phyloP scores from a whole-genome alignment of 2,888 invertebrate species.

The Myopa testacea region DNA sequence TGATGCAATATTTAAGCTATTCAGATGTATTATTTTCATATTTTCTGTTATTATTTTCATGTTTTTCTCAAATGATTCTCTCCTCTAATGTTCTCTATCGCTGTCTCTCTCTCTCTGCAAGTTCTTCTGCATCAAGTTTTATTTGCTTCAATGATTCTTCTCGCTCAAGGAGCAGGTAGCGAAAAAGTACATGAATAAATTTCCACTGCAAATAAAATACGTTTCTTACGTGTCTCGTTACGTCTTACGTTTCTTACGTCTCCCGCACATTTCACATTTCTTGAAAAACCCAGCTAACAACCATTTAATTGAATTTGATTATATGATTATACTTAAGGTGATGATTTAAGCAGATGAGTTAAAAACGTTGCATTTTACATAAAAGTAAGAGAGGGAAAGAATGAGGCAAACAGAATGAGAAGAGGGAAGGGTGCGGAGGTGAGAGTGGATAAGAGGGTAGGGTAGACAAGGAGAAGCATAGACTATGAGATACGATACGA shows the following conservation, averaged over 20 bases:
- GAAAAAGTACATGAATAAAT: conserved; percentile 32
- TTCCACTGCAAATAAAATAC: conserved; percentile 29
- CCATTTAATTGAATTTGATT: conserved; percentile 48
- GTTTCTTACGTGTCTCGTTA: conserved; percentile 25
- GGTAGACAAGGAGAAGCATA: too few relatives aligned
- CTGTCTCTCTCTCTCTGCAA: too few relatives aligned
- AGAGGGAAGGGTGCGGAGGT: neutral
- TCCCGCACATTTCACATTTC: conserved; percentile 6
- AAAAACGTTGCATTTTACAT: neutral
- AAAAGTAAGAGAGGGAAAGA: neutral
- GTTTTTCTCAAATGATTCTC: too few relatives aligned
- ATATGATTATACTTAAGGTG: conserved; percentile 45
- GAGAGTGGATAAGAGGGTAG: too few relatives aligned
- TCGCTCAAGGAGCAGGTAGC: too few relatives aligned
- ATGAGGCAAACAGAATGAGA: neutral
- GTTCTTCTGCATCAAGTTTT: too few relatives aligned
- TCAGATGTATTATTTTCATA: too few relatives aligned
- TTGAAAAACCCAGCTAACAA: conserved; percentile 47
- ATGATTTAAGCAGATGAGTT: neutral
- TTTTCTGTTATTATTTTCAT: too few relatives aligned
- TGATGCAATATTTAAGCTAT: too few relatives aligned
- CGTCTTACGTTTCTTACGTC: neutral
- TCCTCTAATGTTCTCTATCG: too few relatives aligned
- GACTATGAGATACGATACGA: too few relatives aligned
- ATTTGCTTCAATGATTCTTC: too few relatives aligned